These are phyloP conservation scores for Passer domesticus DNA, from an alignment of 2,113 vertebrate genomes.

Conservation along the genomic window DNA sequence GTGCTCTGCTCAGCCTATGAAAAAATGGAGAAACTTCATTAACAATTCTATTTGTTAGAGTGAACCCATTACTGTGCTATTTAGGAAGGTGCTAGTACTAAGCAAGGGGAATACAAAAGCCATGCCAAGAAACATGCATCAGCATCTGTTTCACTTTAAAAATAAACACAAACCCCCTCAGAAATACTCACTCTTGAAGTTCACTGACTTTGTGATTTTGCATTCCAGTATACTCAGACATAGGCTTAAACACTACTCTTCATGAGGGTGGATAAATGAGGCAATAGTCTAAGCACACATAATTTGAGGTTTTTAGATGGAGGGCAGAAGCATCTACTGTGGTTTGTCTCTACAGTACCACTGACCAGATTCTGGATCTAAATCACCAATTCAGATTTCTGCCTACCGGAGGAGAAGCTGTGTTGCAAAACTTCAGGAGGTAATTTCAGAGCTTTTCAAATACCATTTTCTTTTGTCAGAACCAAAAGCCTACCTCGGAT, in stretches of 20 bases:
- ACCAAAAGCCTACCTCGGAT: slow-evolving; percentile 99
- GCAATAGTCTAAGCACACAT: background rate
- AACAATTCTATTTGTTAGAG: background rate
- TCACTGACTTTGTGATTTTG: background rate
- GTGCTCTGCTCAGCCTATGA: background rate
- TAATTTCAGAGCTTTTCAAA: background rate
- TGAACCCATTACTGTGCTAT: background rate
- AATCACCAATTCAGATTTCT: background rate
- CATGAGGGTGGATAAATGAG: background rate
- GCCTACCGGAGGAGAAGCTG: background rate
- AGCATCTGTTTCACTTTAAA: background rate
- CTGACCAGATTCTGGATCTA: background rate
- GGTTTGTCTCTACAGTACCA: background rate
- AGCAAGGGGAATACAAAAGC: background rate
- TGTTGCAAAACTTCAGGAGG: background rate
- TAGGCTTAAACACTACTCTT: background rate
- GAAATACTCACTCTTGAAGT: background rate
- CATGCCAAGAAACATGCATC: background rate
- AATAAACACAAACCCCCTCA: background rate
- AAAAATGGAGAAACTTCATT: background rate
- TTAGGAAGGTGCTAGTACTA: background rate
- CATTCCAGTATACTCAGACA: background rate
- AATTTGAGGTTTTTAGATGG: background rate
- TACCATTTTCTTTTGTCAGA: slow-evolving; percentile 70
- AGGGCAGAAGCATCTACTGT: background rate